Evolutionary conservation across 2,797 vertebrate genomes (phyloP).

Genomic region (Alcedo quadribrachys): DNA sequence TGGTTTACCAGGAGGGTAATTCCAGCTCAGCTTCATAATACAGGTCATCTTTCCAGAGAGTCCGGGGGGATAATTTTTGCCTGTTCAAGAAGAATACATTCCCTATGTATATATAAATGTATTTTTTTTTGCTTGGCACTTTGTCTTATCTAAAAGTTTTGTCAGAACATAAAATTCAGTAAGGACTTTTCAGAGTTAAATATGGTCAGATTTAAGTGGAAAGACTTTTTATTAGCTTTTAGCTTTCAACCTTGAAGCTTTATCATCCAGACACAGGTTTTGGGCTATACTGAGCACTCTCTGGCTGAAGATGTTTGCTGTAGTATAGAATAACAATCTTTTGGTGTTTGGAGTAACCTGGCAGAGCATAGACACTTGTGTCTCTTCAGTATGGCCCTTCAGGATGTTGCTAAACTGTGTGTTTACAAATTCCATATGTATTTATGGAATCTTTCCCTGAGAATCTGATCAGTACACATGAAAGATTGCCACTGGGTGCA

Average conservation of each 20-base stretch:
- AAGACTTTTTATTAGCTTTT: not conserved
- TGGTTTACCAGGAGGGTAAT: not conserved
- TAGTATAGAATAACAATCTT: not conserved
- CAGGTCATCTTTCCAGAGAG: not conserved
- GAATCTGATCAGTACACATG: not conserved
- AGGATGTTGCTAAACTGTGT: not conserved
- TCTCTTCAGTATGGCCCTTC: not conserved
- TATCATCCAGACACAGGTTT: not conserved
- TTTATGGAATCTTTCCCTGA: not conserved
- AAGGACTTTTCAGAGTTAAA: not conserved
- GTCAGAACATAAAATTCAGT: not conserved
- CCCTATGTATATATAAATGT: too few relatives aligned
- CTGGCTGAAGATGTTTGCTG: not conserved
- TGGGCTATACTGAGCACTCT: not conserved
- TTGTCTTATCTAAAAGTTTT: not conserved
- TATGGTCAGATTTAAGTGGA: not conserved
- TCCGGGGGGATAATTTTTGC: not conserved
- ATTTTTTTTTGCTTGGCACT: not conserved
- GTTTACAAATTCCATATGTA: not conserved
- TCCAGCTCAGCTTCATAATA: not conserved
- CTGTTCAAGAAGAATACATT: not conserved
- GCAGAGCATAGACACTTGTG: not conserved
- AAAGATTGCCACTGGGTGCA: not conserved
- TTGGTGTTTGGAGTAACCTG: not conserved
- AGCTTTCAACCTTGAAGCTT: not conserved